Evolutionary conservation across 2,113 vertebrate species (phyloP), one percentile per base, ranked within the genome.

Genomic region (Hippocampus mohnikei): DNA sequence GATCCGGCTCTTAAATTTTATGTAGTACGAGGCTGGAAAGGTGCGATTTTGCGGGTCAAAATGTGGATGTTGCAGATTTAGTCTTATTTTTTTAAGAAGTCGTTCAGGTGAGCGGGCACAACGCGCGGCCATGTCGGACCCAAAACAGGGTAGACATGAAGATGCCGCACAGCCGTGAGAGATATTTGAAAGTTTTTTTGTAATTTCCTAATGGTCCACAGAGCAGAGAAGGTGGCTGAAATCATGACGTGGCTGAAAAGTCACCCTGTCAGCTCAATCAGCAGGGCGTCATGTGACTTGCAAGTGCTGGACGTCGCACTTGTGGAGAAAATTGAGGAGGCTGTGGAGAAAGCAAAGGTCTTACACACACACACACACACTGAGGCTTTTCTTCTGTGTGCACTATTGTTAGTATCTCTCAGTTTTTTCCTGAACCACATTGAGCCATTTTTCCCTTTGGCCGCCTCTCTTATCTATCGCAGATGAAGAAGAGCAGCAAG

Each of bases 401-500:
- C 52, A 56, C 33, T 9, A 9, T 12, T 42, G 11, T 16, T 8
- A 16, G 8, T 66, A 18, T 50, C 3, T 42, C 23, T 64, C 3
- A 10, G 3, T 3, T 52, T 16, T 20, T n/a, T 37, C 33, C 33
- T 37, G 33, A 5, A 37, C 33, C 5, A 37, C 33, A 2, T 23
- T 27, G 9, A 9, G 15, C 46, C 0, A 8, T 29, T 12, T 50
- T 3, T 42, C 42, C 20, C 42, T 16, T 59, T n/a, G 40, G 33
- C 72, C 40, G n/a, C 65, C 72, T 48, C 62, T 33, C 10, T 37
- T 37, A 25, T 44, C 18, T 69, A 71, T 23, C 70, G 40, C 7
- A 98, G 96, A 91, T 94, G 69, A 96, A 94, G 84, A 97, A 94
- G 87, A 95, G 87, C 88, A 95, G 88, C 75, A 98, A 98, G 90